A percentile compares a stretch with the other conserved stretches of the same genome.
Evolutionary conservation across 2,113 vertebrate genomes (phyloP).

Genomic region (Rhea pennata): DNA sequence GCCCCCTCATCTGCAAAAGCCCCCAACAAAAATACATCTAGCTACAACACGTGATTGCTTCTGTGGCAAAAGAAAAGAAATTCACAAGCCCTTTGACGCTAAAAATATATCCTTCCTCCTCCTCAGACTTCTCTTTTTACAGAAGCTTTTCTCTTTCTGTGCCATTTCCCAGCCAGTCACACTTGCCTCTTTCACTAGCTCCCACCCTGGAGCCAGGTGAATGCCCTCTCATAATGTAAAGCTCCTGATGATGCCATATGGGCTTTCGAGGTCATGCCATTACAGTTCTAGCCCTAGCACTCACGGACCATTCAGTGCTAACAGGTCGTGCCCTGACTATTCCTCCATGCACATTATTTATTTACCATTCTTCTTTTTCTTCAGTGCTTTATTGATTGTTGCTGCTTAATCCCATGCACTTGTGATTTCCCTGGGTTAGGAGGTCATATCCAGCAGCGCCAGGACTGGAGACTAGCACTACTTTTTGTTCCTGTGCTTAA

Average conservation of each 20-base stretch:
- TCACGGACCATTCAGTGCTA: neutral
- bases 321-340: neutral
- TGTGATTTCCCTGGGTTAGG: neutral
- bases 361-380: neutral
- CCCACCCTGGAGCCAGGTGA: neutral
- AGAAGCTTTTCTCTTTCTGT: neutral
- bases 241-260: neutral
- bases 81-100: neutral
- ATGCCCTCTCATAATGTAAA: neutral
- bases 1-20: neutral
- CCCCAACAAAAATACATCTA: neutral
- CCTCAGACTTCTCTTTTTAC: constrained; percentile 43
- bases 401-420: neutral
- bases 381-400: neutral
- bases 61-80: neutral
- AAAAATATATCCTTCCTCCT: constrained; percentile 32
- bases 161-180: neutral
- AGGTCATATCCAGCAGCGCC: fast-evolving
- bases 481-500: neutral
- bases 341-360: neutral
- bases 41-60: neutral
- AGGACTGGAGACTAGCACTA: fast-evolving
- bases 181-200: neutral
- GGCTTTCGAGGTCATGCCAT: neutral
- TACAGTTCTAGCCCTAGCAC: neutral